These are phyloP conservation scores for Haliclona indistincta DNA, from an alignment of 37 sponge, comb jelly and placozoan species.

Conservation along the genomic window DNA sequence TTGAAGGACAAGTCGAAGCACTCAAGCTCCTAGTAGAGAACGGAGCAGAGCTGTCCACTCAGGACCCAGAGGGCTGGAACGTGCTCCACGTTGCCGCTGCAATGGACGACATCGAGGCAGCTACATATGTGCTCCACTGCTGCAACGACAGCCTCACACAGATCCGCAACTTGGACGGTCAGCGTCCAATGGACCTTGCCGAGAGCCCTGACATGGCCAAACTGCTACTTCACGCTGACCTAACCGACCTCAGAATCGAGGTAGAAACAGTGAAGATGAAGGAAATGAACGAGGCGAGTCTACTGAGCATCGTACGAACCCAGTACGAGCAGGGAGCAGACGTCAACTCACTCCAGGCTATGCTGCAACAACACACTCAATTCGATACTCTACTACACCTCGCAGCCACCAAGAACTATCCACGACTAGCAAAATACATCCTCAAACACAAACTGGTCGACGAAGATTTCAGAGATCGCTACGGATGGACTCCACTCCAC, in stretches of 20 bases:
- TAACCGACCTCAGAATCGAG: slow-evolving; percentile 20
- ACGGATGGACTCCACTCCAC: slow-evolving; percentile 69
- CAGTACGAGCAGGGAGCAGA: slow-evolving; percentile 20
- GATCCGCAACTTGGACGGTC: slow-evolving; percentile 47
- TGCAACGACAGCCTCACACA: slow-evolving; percentile 29
- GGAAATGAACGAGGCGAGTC: slow-evolving; percentile 8
- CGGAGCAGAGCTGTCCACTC: slow-evolving; percentile 57
- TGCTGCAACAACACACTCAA: slow-evolving; percentile 34
- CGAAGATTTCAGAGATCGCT: slow-evolving; percentile 32
- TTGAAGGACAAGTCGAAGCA: slow-evolving; percentile 50
- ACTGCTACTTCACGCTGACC: slow-evolving; percentile 58
- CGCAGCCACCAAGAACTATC: slow-evolving; percentile 70
- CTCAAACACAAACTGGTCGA: slow-evolving; percentile 10
- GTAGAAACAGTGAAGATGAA: neutral
- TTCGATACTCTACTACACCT: slow-evolving; percentile 57
- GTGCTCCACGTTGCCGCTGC: slow-evolving; percentile 68
- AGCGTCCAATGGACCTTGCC: slow-evolving; percentile 66
- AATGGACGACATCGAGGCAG: slow-evolving; percentile 69
- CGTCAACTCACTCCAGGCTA: slow-evolving; percentile 19
- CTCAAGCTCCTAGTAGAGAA: slow-evolving; percentile 46
- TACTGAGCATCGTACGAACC: slow-evolving; percentile 17
- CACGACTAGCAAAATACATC: slow-evolving; percentile 43
- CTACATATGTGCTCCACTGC: slow-evolving; percentile 27
- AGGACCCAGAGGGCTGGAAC: slow-evolving; percentile 70
- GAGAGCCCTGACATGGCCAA: slow-evolving; percentile 66